Percentiles rank a stretch among this genome's conserved stretches.
Evolutionary conservation across 2,113 vertebrate species (phyloP).

Genomic region (Platanista minor): DNA sequence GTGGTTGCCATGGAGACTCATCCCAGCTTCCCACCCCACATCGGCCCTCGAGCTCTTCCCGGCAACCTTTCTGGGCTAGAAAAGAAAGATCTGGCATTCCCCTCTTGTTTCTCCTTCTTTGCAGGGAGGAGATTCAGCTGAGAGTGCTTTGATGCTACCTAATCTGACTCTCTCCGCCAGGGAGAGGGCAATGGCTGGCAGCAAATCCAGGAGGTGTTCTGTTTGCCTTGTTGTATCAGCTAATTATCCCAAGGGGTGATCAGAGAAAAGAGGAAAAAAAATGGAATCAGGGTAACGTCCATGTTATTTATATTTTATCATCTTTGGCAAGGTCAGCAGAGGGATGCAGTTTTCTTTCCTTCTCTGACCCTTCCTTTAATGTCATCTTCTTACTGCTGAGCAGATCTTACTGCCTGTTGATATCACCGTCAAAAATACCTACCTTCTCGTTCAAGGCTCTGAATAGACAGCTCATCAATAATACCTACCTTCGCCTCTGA

Average conservation of each 20-base stretch:
- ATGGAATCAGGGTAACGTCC: slow-evolving; percentile 68
- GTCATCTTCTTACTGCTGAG: slow-evolving; percentile 4
- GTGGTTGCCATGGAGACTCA: slow-evolving; percentile 80
- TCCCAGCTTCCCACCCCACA: slow-evolving; percentile 68
- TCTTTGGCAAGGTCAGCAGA: slow-evolving; percentile 77
- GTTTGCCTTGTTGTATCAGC: slow-evolving; percentile 61
- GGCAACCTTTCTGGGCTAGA: slow-evolving; percentile 69
- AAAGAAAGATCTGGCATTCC: slow-evolving; percentile 63
- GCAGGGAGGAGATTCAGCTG: not conserved
- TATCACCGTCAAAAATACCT: not conserved
- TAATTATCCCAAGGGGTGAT: slow-evolving; percentile 78
- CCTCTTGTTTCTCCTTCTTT: slow-evolving; percentile 24
- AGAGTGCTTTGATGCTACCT: slow-evolving; percentile 43
- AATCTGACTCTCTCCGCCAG: slow-evolving; percentile 61
- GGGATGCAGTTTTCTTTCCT: slow-evolving; percentile 39
- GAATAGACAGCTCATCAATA: slow-evolving; percentile 14
- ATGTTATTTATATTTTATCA: slow-evolving; percentile 74
- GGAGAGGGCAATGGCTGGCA: not conserved
- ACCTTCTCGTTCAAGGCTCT: slow-evolving; percentile 17
- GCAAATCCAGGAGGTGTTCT: slow-evolving; percentile 59
- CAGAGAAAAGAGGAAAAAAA: slow-evolving; percentile 73
- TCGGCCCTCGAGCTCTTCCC: slow-evolving; percentile 48
- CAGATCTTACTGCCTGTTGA: not conserved
- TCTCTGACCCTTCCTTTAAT: slow-evolving; percentile 58
- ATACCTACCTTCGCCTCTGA: not conserved